A percentile compares a stretch with the other conserved stretches of the same genome.
These are phyloP conservation scores for Poecilia picta DNA, from an alignment of 2,797 vertebrate species.

Conservation along the genomic window DNA sequence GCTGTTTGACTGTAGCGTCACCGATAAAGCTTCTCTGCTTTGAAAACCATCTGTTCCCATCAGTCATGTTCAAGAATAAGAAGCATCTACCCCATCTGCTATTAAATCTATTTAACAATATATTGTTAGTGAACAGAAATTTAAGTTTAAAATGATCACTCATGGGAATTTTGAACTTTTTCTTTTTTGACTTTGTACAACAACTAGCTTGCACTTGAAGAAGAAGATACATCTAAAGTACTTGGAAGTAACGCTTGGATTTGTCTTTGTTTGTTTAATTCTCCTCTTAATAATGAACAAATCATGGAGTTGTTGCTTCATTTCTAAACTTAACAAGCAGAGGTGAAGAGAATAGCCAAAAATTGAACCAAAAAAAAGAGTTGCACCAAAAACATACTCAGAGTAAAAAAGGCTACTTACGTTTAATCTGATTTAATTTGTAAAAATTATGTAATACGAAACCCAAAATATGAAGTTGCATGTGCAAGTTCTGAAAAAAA, in stretches of 20 bases:
- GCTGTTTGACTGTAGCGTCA: conserved; percentile 4
- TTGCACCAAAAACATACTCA: background rate
- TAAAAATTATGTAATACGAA: background rate
- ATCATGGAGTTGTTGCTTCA: background rate
- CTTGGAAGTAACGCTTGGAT: background rate
- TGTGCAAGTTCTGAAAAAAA: too few relatives aligned
- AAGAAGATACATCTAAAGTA: background rate
- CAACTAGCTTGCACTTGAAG: background rate
- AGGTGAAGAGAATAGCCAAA: background rate
- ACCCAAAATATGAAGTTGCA: background rate
- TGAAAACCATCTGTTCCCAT: conserved; percentile 3
- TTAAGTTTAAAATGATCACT: background rate
- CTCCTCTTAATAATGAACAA: background rate
- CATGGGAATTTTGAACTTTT: background rate
- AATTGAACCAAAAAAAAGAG: background rate
- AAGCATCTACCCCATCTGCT: background rate
- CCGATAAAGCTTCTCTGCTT: background rate
- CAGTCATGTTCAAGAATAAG: background rate
- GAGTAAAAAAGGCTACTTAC: background rate
- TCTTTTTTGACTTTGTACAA: background rate
- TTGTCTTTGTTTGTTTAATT: background rate
- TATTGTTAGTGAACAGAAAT: background rate
- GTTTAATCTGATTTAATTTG: background rate
- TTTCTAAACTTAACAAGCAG: background rate
- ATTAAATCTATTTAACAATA: background rate